Base-by-base conservation (phyloP, 2,797 vertebrate genomes). In the Vireo griseus region DNA sequence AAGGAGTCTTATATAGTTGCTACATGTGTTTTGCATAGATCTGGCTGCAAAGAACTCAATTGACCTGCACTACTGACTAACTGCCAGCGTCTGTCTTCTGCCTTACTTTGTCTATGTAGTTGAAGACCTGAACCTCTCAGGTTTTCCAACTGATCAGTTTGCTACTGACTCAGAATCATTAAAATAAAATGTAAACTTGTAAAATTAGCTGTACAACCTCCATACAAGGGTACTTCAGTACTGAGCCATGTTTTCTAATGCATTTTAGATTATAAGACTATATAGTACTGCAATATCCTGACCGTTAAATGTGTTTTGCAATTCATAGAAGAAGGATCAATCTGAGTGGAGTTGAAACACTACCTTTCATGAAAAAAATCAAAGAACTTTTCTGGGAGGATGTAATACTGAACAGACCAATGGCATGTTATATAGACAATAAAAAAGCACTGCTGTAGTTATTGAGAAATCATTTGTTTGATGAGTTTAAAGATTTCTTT, bases 321-420 rank as follows among this genome's bases (percentile, higher is more conserved):
- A 31, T 84, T 84, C 12, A 13, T 7, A 24, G 17, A 54, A 65
- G 29, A 59, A 77, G 28, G n/a, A 50, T 82, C 58, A 80, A 11
- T 71, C 24, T 52, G 59, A 91, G 25, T 12, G n/a, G 19, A 66
- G 13, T 6, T 71, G 69, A 92, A 94, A 72, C 29, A 22, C 13
- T 25, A 2, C 26, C 18, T 86, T 80, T 52, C 45, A 29, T 29
- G 25, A 69, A 67, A 74, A 71, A 8, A 63, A 31, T 40, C 12
- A 39, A 29, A 54, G 14, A 71, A 1, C 15, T 71, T 68, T 74
- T 47, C 35, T 51, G 16, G 25, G n/a, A 11, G 3, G 3, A 8
- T 5, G 1, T 15, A 45, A n/a, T 77, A 57, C 20, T 83, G 35
- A 72, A 50, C 0, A 0, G 13, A 14, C 40, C 35, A 68, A 13